These are phyloP conservation scores for Phrynocephalus guinanensis DNA, from an alignment of 2,797 vertebrate genomes.

Conservation along the genomic window DNA sequence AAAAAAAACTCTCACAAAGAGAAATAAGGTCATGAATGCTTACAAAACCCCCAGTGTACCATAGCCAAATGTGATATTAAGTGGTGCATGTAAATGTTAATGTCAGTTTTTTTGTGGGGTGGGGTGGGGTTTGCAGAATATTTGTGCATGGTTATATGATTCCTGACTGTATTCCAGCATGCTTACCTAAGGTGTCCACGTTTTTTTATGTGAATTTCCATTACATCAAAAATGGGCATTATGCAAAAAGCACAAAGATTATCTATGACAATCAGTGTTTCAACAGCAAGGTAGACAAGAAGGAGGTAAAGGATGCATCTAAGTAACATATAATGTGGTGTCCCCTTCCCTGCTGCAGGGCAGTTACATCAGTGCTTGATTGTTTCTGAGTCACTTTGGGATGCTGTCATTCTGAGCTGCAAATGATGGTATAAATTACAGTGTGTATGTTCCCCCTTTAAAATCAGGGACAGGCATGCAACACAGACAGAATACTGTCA, in stretches of 20 bases:
- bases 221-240: conserved; percentile 80
- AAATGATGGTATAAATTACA: conserved; percentile 44
- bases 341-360: conserved; percentile 42
- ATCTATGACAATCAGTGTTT: conserved; percentile 83
- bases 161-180: conserved; percentile 82
- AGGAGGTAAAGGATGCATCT: conserved; percentile 40
- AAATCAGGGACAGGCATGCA: conserved; percentile 54
- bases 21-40: conserved; percentile 65
- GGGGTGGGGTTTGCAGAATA: conserved; percentile 67
- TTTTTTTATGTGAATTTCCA: conserved; percentile 77
- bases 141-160: conserved; percentile 85
- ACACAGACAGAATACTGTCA: conserved; percentile 29
- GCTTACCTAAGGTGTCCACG: conserved; percentile 77
- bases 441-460: conserved; percentile 48
- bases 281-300: conserved; percentile 58
- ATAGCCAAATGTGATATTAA: conserved; percentile 73
- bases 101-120: conserved; percentile 52
- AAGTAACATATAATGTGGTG: conserved; percentile 45
- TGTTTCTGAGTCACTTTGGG: conserved; percentile 63
- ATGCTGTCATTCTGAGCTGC: conserved; percentile 66
- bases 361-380: conserved; percentile 55
- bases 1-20: conserved; percentile 67
- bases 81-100: conserved; percentile 83
- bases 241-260: conserved; percentile 85
- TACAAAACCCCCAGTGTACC: conserved; percentile 67